Evolutionary conservation across 2,888 invertebrate genomes (phyloP).

Genomic region (Agrochola macilenta): DNA sequence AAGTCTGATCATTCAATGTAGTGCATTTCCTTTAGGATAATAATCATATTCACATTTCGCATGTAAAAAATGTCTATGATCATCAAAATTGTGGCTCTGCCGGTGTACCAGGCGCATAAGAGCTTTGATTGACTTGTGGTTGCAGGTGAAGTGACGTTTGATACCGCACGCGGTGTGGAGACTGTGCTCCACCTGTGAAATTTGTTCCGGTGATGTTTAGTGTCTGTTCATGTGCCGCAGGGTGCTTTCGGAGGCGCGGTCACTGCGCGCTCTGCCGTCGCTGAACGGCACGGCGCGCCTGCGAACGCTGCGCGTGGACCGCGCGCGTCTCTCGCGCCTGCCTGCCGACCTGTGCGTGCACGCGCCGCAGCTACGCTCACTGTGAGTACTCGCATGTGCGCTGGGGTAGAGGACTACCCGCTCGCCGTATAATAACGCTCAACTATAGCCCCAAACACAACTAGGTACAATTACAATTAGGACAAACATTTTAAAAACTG

Average conservation of each 20-base stretch:
- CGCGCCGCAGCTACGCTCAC: slow-evolving; percentile 94
- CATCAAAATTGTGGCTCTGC: background rate
- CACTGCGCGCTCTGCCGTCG: slow-evolving; percentile 95
- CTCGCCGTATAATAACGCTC: background rate
- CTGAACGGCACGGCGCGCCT: slow-evolving; percentile 95
- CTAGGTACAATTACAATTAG: background rate
- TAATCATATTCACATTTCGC: background rate
- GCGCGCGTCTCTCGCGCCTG: slow-evolving; percentile 93
- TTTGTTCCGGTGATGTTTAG: background rate
- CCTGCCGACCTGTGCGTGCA: slow-evolving; percentile 94
- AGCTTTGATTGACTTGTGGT: background rate
- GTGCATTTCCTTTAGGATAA: too few species aligned
- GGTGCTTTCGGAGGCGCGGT: slow-evolving; percentile 96
- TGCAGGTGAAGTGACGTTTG: background rate
- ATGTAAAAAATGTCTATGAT: background rate
- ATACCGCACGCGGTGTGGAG: background rate
- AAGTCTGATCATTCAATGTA: too few species aligned
- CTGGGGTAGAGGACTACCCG: background rate
- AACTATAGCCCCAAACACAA: background rate
- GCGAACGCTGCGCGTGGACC: slow-evolving; percentile 95
- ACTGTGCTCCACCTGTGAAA: background rate
- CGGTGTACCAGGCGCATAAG: background rate
- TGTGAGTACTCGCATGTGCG: slow-evolving; percentile 92
- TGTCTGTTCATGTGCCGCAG: slow-evolving; percentile 87
- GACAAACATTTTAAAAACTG: background rate